Evolutionary conservation across 92 coral and sea anemone genomes (phyloP), one percentile per base, ranked within the genome.

Genomic region (Umimayanthus kanabou): DNA sequence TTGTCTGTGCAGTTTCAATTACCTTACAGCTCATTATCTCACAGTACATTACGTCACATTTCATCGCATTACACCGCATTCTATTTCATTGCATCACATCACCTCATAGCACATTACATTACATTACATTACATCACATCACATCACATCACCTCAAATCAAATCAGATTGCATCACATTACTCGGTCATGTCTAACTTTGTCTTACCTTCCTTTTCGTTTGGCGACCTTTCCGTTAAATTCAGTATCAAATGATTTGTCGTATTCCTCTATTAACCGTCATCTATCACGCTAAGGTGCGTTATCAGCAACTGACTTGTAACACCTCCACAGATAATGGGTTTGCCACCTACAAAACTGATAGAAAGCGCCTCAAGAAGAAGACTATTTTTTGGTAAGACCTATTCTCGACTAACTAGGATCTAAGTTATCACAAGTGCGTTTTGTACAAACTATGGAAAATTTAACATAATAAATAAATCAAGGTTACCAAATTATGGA

Each of bases 321-420:
- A 42, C 20, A 3, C 33, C 15, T 73, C 3, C 29, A 26, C 86
- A 96, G 99, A 94, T 96, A 5, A 90, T 96, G 81, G 99, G 99
- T 40, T 92, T 93, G 61, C 99, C 99, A 33, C 92, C 94, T 10
- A 18, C 99, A 15, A 89, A 87, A 65, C 79, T 96, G 9, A 89
- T 95, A 30, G 99, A 95, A 55, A 78, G 88, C 42, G 99, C 99
- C 5, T 93, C 95, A 64, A 91, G 99, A 88, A 76, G 95, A 72
- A 91, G 95, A 40, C 88, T 95, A 69, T 96, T 96, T 73, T 96
- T 96, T 83, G 99, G 99, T 95, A 88, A 81, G 93, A 45, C 4
- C 6, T 33, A 25, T 42, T 25, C 39, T 28, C 4, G 15, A n/a
- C n/a, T n/a, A n/a, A n/a, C n/a, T n/a, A n/a, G n/a, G 11, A 58